Conservation (phyloP, 1,140 invertebrate species). For the Drosophila nigromelanica region DNA sequence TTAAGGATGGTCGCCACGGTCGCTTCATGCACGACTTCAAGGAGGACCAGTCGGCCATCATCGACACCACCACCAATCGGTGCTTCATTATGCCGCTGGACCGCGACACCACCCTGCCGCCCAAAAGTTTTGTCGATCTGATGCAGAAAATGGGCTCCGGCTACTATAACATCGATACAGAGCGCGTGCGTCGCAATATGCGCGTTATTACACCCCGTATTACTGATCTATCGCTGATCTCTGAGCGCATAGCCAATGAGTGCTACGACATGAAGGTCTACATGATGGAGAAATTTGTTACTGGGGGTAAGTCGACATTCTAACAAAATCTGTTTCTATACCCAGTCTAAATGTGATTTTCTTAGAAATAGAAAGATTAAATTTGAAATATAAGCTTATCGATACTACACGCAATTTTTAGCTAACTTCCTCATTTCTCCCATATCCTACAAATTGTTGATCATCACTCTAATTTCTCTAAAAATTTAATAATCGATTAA, state of each 20-base stretch:
- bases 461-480: too few relatives aligned
- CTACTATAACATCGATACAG: slow-evolving; percentile 93
- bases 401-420: too few relatives aligned
- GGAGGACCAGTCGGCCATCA: slow-evolving; percentile 90
- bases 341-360: too few relatives aligned
- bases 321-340: background rate
- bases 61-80: slow-evolving; percentile 89
- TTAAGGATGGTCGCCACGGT: slow-evolving; percentile 90
- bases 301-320: slow-evolving; percentile 84
- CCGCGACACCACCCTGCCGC: slow-evolving; percentile 90
- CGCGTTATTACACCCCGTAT: slow-evolving; percentile 90
- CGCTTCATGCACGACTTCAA: slow-evolving; percentile 96
- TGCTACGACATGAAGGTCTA: slow-evolving; percentile 90
- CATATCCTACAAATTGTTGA: too few relatives aligned
- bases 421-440: too few relatives aligned
- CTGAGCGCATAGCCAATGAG: slow-evolving; percentile 88
- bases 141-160: slow-evolving; percentile 92
- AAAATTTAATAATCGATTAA: too few relatives aligned
- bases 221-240: slow-evolving; percentile 87
- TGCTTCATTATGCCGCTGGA: slow-evolving; percentile 96
- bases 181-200: slow-evolving; percentile 91
- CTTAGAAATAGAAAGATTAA: too few relatives aligned
- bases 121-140: slow-evolving; percentile 90
- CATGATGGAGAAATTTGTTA: slow-evolving; percentile 87
- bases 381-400: too few relatives aligned